A percentile compares a stretch with the other conserved stretches of the same genome.
Evolutionary conservation across 2,888 invertebrate species (phyloP).

Genomic region (Dromius quadrimaculatus): DNA sequence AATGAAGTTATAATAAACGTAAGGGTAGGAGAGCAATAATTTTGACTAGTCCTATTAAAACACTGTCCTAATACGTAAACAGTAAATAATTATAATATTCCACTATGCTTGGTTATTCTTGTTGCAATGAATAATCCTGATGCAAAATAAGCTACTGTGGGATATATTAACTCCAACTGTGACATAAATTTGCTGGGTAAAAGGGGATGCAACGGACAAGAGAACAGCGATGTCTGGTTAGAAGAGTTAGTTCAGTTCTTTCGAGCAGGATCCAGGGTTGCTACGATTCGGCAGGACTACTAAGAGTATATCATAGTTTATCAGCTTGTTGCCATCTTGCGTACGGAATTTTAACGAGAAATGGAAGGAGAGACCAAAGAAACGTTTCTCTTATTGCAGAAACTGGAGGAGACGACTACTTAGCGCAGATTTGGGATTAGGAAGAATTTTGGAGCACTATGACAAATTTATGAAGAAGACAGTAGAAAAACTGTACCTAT

Average conservation of each 20-base stretch:
- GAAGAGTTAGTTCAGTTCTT: conserved; percentile 22
- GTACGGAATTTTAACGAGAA: conserved; percentile 48
- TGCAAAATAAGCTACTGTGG: conserved; percentile 2
- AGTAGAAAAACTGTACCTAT: too few relatives aligned
- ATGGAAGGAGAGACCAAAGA: neutral
- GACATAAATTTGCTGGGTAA: conserved; percentile 2
- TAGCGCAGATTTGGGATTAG: too few relatives aligned
- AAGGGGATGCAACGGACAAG: neutral
- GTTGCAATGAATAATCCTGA: neutral
- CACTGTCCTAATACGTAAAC: too few relatives aligned
- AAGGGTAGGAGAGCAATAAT: too few relatives aligned
- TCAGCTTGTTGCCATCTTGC: conserved; percentile 48
- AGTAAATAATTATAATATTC: too few relatives aligned
- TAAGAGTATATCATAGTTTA: conserved; percentile 41
- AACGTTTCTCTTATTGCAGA: conserved; percentile 45
- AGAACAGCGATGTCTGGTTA: neutral
- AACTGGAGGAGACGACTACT: neutral
- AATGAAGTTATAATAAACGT: too few relatives aligned
- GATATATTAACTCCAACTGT: conserved; percentile 21
- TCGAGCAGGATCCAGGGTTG: neutral
- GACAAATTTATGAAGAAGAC: too few relatives aligned
- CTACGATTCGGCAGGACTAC: conserved; percentile 8
- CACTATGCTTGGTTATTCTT: too few relatives aligned
- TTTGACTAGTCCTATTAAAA: too few relatives aligned
- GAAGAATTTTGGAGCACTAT: too few relatives aligned